Conservation (phyloP, 2,888 invertebrate species). For the Diadegma fenestrale region DNA sequence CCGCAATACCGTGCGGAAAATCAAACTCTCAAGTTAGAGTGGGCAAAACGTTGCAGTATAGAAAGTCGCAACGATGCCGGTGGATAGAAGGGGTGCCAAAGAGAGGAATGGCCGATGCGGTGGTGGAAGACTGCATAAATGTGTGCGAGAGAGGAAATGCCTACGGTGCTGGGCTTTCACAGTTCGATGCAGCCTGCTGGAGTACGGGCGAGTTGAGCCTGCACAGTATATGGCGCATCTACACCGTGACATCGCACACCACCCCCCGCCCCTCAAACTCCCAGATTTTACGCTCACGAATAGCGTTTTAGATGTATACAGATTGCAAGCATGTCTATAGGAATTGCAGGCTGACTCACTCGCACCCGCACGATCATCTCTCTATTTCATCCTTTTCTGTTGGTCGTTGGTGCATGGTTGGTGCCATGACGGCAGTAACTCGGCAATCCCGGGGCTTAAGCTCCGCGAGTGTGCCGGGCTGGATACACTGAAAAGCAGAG, state of each 20-base stretch:
- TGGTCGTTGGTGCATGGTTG: constrained; percentile 81
- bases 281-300: constrained; percentile 48
- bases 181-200: constrained; percentile 55
- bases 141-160: constrained; percentile 46
- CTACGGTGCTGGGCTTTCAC: constrained; percentile 39
- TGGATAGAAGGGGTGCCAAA: constrained; percentile 64
- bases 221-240: constrained; percentile 45
- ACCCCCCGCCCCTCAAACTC: constrained; percentile 19
- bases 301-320: constrained; percentile 37
- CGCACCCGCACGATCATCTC: constrained; percentile 53
- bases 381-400: constrained; percentile 76
- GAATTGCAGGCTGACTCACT: constrained; percentile 48
- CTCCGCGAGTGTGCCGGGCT: constrained; percentile 75
- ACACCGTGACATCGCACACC: constrained; percentile 11
- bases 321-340: constrained; percentile 55
- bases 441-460: constrained; percentile 84
- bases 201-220: constrained; percentile 61
- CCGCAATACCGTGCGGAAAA: constrained; percentile 24
- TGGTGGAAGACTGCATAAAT: constrained; percentile 50
- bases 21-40: constrained; percentile 32
- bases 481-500: constrained; percentile 24
- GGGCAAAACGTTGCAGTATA: constrained; percentile 47
- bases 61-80: constrained; percentile 55
- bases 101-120: constrained; percentile 40
- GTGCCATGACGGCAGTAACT: constrained; percentile 84